Evolutionary conservation across 2,888 invertebrate species (phyloP).

Genomic region (Polymixis flavicincta): DNA sequence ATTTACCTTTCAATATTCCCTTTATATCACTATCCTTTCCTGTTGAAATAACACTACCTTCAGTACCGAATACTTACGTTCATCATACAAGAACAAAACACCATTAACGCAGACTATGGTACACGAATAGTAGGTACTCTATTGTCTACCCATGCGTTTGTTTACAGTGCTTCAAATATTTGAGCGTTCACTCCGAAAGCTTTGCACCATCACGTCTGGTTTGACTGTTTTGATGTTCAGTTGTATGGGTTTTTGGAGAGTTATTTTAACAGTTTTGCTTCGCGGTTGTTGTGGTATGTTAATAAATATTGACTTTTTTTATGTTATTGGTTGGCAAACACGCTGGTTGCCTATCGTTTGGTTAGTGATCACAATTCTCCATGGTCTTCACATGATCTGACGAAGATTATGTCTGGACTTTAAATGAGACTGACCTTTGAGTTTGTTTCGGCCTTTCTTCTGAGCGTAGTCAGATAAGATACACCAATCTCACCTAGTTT

Average conservation of each 20-base stretch:
- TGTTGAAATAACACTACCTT: neutral
- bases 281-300: neutral
- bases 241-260: slow-evolving; percentile 1
- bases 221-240: neutral
- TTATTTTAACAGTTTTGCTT: neutral
- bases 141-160: slow-evolving; percentile 16
- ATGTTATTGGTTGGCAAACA: neutral
- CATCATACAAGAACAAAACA: neutral
- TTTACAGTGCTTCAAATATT: slow-evolving; percentile 27
- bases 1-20: neutral
- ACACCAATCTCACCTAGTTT: no score
- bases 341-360: no score
- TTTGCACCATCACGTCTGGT: slow-evolving; percentile 10
- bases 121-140: neutral
- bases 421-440: no score
- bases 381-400: no score
- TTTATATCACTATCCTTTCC: neutral
- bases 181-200: slow-evolving; percentile 17
- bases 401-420: no score
- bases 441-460: no score
- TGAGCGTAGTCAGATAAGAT: no score
- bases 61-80: neutral
- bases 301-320: neutral
- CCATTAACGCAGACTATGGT: neutral
- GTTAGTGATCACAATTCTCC: no score